These are phyloP conservation scores for Cyprinus carpio DNA, from an alignment of 2,113 vertebrate genomes.

Conservation along the genomic window DNA sequence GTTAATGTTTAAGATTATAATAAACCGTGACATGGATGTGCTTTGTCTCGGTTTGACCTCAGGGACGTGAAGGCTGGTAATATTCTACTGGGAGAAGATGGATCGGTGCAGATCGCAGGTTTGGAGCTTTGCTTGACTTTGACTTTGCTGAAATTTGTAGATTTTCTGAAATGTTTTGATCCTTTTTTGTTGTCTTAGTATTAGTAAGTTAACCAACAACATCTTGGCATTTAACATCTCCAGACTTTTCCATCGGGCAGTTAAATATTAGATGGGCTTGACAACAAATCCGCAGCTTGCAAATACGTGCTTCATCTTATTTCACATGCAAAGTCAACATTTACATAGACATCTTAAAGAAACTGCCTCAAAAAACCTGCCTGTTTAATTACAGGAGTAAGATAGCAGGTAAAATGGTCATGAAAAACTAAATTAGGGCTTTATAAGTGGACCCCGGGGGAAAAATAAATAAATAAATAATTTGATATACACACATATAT, in stretches of 20 bases:
- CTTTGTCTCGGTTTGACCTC: constrained; percentile 63
- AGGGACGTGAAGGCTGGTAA: constrained; percentile 99
- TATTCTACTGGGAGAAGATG: constrained; percentile 83
- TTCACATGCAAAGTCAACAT: neutral
- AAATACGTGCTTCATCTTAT: neutral
- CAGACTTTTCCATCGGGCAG: neutral
- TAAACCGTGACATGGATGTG: constrained; percentile 45
- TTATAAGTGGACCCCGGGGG: no score
- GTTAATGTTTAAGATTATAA: constrained; percentile 21
- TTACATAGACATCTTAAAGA: neutral
- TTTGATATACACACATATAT: no score
- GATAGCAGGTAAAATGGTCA: no score
- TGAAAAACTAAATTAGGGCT: no score
- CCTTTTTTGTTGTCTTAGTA: neutral
- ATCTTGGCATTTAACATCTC: neutral
- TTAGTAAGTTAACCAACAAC: neutral
- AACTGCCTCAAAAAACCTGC: neutral
- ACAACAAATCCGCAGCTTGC: neutral
- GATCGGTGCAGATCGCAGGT: constrained; percentile 92
- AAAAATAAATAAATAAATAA: no score
- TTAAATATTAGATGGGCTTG: neutral
- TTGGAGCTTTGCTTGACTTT: constrained; percentile 55
- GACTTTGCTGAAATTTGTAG: neutral
- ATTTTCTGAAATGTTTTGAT: neutral
- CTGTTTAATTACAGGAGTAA: no score